Evolutionary conservation across 2,888 invertebrate species (phyloP), one percentile per base, ranked within the genome.

Genomic region (Dusona sp.): DNA sequence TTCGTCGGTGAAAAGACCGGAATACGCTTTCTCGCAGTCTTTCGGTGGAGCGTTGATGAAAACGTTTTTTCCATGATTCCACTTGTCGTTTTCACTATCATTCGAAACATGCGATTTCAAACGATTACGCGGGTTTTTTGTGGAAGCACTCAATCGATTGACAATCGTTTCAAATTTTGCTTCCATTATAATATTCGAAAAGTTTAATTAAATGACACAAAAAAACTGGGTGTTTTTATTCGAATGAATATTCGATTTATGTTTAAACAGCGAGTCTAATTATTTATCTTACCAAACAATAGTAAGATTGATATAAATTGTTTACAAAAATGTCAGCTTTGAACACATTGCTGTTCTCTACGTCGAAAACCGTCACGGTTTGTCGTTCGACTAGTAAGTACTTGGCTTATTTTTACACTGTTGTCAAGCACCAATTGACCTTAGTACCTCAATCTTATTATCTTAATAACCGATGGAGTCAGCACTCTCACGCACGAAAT

Each of bases 21-120:
- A 94, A 90, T 96, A 96, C 85, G 95, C 95, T 79, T 95, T 94
- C 91, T 95, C 95, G 84, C 96, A 92, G 88, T 95, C 96, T 70
- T 94, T 93, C 11, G 96, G 95, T 9, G 96, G 93, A 22, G 95
- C 94, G 91, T 95, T 95, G 73, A 95, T 90, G 54, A 95, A 92
- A 48, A 95, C 89, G 42, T 90, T 86, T n/a, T 64, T 75, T 68
- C 73, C 54, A 4, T 42, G 33, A 36, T 16, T 1, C 19, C 22
- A 6, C 22, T 38, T n/a, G 8, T 70, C 83, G 22, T 64, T 67
- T 80, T 73, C 78, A 64, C 73, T 36, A 22, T 42, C 51, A n/a
- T 42, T 65, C 25, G 51, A 25, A 29, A 9, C 3, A 3, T 64
- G 8, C 16, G 57, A 54, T 19, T 13, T 25, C 13, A 3, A 54